Conservation (phyloP, 2,888 invertebrate genomes). For the Eupithecia centaureata region DNA sequence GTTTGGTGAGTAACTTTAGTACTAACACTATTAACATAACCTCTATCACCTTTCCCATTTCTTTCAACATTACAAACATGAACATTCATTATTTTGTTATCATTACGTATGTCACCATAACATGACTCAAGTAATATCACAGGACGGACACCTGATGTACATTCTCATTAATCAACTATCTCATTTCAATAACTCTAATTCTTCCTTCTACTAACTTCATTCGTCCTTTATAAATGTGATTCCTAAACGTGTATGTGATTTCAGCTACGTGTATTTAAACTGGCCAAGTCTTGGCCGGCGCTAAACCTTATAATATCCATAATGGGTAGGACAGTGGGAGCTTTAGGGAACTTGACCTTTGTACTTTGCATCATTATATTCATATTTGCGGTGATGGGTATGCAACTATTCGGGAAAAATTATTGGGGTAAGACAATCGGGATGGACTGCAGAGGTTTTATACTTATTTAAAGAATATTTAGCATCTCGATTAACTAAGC, state of each 20-base stretch:
- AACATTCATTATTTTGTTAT: constrained; percentile 1
- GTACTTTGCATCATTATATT: constrained; percentile 98
- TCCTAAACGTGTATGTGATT: constrained; percentile 64
- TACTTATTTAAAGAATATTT: constrained; percentile 74
- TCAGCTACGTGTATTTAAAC: constrained; percentile 97
- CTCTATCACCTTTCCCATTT: constrained; percentile 22
- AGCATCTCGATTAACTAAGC: constrained; percentile 80
- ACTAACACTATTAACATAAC: constrained; percentile 9
- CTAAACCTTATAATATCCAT: constrained; percentile 97
- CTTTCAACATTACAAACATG: constrained; percentile 17
- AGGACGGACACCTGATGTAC: not conserved
- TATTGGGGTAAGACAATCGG: constrained; percentile 95
- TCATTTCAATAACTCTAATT: constrained; percentile 2
- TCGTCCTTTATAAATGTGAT: constrained; percentile 28
- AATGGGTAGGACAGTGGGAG: constrained; percentile 97
- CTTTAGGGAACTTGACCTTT: constrained; percentile 97
- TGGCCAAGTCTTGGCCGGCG: constrained; percentile 98
- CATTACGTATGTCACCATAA: not conserved
- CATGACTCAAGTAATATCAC: constrained; percentile 3
- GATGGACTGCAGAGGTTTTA: constrained; percentile 91
- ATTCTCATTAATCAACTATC: not conserved
- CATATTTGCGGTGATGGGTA: constrained; percentile 99
- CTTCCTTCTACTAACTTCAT: constrained; percentile 11
- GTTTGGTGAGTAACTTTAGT: constrained; percentile 91
- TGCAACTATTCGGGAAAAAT: constrained; percentile 98